Evolutionary conservation across 2,888 invertebrate genomes (phyloP), one percentile per base, ranked within the genome.

Genomic region (Polyploca ridens): DNA sequence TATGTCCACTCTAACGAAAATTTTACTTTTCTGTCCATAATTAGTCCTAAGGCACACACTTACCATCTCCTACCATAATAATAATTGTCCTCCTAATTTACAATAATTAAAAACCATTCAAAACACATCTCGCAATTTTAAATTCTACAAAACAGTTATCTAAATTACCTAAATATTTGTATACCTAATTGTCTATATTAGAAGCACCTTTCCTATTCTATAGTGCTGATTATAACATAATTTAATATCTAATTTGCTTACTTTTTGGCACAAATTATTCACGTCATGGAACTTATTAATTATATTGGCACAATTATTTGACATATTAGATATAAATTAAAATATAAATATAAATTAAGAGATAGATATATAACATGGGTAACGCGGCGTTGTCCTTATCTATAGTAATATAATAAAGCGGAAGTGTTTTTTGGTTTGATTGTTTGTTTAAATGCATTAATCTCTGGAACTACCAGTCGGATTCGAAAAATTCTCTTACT

Each of bases 251-350:
- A 19, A 19, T 54, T 54, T 54, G 16, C 19, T 54, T 69, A 70
- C 69, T 71, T 87, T 89, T 87, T 89, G 89, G 88, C 88, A 89
- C 88, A 74, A 74, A 64, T 74, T 72, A 84, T 88, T 89, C 88
- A 89, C 88, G 76, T 74, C 71, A 63, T 69, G 5, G 65, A 70
- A 65, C 16, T 64, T 78, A n/a, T 54, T 54, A 41, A 7, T 10
- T 38, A 41, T 41, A 41, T 10, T 49, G 49, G 16, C 49, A 49
- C n/a, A n/a, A 46, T 46, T 27, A 27, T 27, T 27, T 27, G 1
- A 27, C 27, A 27, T 27, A 27, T 27, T 46, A 11, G 14, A 4
- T 46, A n/a, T n/a, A n/a, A n/a, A n/a, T 46, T n/a, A n/a, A n/a
- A 1, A 46, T 3, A n/a, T 6, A 46, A 14, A 46, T 46, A 46